phyloP scores from a whole-genome alignment of 2,888 invertebrate species.

The Morpho helenor region DNA sequence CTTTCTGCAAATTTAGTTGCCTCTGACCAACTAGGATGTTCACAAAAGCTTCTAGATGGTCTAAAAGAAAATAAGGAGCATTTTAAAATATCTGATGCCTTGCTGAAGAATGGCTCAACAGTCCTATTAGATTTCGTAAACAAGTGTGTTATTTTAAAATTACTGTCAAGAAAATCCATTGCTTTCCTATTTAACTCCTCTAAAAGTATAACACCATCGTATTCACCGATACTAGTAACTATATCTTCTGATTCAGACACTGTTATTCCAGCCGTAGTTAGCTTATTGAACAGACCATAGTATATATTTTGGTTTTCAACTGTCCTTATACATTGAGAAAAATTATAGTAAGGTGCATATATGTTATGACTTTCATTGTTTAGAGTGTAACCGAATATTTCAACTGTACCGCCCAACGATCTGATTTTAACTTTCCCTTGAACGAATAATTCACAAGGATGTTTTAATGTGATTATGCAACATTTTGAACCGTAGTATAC shows the following conservation, averaged over 20 bases:
- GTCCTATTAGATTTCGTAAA: conserved; percentile 53
- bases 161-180: conserved; percentile 54
- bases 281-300: conserved; percentile 50
- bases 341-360: conserved; percentile 83
- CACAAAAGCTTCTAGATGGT: conserved; percentile 50
- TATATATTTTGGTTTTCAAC: conserved; percentile 37
- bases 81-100: conserved; percentile 43
- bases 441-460: conserved; percentile 75
- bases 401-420: conserved; percentile 79
- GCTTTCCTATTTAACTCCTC: conserved; percentile 40
- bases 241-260: conserved; percentile 52
- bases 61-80: conserved; percentile 52
- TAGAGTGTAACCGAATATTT: conserved; percentile 80
- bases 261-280: conserved; percentile 47
- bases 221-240: conserved; percentile 43
- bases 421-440: conserved; percentile 81
- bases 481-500: conserved; percentile 42
- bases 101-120: conserved; percentile 45
- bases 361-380: conserved; percentile 60
- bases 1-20: conserved; percentile 43
- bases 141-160: conserved; percentile 45
- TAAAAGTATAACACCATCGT: conserved; percentile 60
- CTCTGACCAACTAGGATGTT: conserved; percentile 47
- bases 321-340: conserved; percentile 76
- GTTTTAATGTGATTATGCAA: conserved; percentile 68